phyloP scores from a whole-genome alignment of 2,113 vertebrate species.

The Ailurus styani region DNA sequence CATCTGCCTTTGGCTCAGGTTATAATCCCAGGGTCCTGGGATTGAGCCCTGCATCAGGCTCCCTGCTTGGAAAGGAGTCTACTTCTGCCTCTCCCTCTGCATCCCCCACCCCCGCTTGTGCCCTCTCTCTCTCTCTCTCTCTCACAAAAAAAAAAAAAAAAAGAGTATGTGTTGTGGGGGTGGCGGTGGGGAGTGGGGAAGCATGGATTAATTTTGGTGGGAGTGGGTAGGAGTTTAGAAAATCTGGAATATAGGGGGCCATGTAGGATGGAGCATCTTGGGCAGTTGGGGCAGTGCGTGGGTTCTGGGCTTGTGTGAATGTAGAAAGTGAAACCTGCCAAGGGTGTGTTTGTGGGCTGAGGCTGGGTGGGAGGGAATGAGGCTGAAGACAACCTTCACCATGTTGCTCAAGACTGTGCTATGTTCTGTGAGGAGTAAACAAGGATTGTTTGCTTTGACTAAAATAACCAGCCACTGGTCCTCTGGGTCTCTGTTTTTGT shows the following conservation, averaged over 20 bases:
- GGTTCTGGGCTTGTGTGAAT: background rate
- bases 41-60: too few species aligned
- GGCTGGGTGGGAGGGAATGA: background rate
- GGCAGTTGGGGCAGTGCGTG: background rate
- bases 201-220: background rate
- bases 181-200: too few species aligned
- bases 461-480: background rate
- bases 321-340: background rate
- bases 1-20: too few species aligned
- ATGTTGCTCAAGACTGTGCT: background rate
- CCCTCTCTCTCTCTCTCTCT: too few species aligned
- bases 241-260: accelerated
- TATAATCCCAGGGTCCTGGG: too few species aligned
- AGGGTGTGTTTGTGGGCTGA: background rate
- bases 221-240: background rate
- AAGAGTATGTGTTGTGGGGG: background rate
- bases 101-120: too few species aligned
- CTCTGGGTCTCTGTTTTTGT: background rate
- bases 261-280: background rate
- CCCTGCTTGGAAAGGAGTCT: too few species aligned
- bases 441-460: background rate
- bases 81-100: too few species aligned
- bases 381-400: background rate
- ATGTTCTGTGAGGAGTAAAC: background rate
- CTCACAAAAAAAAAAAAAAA: too few species aligned